Percentiles rank a stretch among this genome's conserved stretches.
phyloP scores from a whole-genome alignment of 64 coral and sea anemone genomes.

The Dendrophyllia cribrosa region DNA sequence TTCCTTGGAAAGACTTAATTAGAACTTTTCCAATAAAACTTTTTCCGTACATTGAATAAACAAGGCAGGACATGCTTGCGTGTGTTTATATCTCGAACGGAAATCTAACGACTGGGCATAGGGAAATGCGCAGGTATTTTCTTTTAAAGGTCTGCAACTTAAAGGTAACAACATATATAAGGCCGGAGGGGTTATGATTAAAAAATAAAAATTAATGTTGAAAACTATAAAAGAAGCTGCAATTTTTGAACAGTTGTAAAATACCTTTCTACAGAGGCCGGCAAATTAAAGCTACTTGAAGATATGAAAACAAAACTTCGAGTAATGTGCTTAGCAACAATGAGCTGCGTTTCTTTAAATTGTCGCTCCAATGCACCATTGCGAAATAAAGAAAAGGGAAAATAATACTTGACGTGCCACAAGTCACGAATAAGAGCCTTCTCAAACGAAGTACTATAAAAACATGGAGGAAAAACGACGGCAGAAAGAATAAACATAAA shows the following conservation, averaged over 20 bases:
- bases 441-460: background rate
- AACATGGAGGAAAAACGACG: background rate
- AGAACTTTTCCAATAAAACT: constrained; percentile 54
- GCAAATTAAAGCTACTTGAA: constrained; percentile 26
- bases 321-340: background rate
- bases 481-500: background rate
- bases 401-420: background rate
- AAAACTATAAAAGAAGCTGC: background rate
- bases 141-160: background rate
- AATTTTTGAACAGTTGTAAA: constrained; percentile 48
- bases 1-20: constrained; percentile 46
- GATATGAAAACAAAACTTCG: constrained; percentile 22
- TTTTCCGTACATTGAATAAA: constrained; percentile 43
- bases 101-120: background rate
- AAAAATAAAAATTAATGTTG: background rate
- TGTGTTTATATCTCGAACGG: constrained; percentile 3
- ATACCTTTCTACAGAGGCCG: background rate
- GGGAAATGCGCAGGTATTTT: constrained; percentile 8
- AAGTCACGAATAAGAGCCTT: background rate
- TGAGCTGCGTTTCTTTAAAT: background rate
- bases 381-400: background rate
- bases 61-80: background rate
- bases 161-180: constrained; percentile 5
- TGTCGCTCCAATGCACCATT: background rate
- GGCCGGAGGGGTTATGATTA: background rate